A percentile compares a stretch with the other conserved stretches of the same genome.
Conservation (phyloP, 2,797 vertebrate genomes). For the Melanogrammus aeglefinus region DNA sequence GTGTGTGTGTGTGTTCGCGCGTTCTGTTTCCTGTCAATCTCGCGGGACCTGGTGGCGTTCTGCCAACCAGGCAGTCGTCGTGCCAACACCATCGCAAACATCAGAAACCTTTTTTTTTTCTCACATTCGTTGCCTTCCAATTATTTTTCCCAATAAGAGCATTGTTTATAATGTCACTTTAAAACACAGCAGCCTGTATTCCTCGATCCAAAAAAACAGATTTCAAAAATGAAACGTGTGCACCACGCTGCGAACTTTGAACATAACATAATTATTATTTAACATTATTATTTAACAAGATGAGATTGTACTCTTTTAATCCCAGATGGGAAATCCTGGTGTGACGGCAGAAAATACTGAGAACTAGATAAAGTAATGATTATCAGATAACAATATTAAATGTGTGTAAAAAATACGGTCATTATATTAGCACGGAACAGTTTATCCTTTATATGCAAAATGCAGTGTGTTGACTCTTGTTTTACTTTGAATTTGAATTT, state of each 20-base stretch:
- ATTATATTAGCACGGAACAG: neutral
- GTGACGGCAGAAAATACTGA: too few species aligned
- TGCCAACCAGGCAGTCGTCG: constrained; percentile 19
- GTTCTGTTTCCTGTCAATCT: neutral
- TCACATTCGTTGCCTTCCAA: neutral
- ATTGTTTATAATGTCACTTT: neutral
- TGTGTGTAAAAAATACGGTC: neutral
- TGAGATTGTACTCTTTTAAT: neutral
- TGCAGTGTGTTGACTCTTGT: neutral
- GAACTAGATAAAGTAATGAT: too few species aligned
- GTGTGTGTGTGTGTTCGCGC: neutral
- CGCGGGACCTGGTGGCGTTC: constrained; percentile 21
- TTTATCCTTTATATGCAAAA: neutral
- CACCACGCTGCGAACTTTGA: neutral
- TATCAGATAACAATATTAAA: neutral
- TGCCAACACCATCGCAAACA: constrained; percentile 1
- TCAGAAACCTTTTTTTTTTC: neutral
- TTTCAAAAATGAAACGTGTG: neutral
- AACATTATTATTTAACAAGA: neutral
- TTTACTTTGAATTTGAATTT: constrained; percentile 45
- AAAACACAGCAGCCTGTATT: neutral
- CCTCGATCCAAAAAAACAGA: neutral
- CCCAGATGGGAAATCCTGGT: neutral
- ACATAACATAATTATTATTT: neutral
- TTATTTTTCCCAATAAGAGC: constrained; percentile 1